These are phyloP conservation scores for Andrena camellia DNA, from an alignment of 2,888 invertebrate species.

Conservation along the genomic window DNA sequence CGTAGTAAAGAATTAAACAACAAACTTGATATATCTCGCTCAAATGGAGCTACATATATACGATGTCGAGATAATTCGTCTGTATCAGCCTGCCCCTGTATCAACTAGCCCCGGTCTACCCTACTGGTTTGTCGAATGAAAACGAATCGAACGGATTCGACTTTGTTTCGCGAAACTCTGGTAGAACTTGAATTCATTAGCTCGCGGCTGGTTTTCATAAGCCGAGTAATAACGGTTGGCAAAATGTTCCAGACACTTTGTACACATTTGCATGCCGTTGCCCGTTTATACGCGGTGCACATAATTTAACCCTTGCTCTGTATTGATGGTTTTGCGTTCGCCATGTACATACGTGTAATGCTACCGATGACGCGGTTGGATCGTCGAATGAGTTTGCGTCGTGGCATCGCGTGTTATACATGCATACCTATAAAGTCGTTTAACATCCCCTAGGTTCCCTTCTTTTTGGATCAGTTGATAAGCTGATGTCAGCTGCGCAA, in stretches of 20 bases:
- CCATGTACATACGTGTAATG: constrained; percentile 46
- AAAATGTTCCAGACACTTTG: constrained; percentile 74
- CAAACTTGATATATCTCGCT: too few relatives aligned
- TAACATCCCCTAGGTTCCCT: too few relatives aligned
- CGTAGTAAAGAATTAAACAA: too few relatives aligned
- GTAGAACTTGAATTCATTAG: constrained; percentile 40
- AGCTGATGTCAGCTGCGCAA: too few relatives aligned
- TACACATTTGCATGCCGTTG: constrained; percentile 79
- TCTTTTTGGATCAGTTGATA: too few relatives aligned
- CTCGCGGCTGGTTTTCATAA: constrained; percentile 58
- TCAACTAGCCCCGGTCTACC: too few relatives aligned
- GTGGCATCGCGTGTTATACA: neutral
- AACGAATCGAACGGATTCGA: constrained; percentile 5
- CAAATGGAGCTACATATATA: too few relatives aligned
- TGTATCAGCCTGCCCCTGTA: too few relatives aligned
- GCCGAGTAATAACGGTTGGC: constrained; percentile 58
- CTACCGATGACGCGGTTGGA: neutral
- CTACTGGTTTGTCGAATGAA: neutral
- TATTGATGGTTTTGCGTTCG: constrained; percentile 52
- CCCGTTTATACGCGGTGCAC: constrained; percentile 69
- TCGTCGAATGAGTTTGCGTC: constrained; percentile 8
- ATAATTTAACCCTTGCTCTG: constrained; percentile 67
- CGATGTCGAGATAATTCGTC: too few relatives aligned
- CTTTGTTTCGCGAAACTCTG: constrained; percentile 14
- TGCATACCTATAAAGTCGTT: neutral